Evolutionary conservation across 2,797 vertebrate genomes (phyloP).

Genomic region (Rousettus madagascariensis): DNA sequence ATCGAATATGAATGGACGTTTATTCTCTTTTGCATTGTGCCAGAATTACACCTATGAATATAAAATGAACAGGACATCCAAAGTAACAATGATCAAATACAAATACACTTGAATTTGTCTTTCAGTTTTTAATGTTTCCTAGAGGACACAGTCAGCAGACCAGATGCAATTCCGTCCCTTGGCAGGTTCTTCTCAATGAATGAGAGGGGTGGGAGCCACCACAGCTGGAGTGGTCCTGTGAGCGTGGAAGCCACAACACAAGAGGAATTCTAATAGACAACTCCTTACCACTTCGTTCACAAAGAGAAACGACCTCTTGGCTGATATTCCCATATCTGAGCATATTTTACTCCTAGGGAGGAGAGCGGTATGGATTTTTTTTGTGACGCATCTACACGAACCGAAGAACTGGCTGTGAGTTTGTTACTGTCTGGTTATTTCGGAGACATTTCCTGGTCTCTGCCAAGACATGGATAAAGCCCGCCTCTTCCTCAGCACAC

Average conservation of each 20-base stretch:
- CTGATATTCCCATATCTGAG: neutral
- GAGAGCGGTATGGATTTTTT: neutral
- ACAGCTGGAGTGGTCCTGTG: neutral
- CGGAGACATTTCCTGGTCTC: neutral
- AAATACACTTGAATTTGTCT: neutral
- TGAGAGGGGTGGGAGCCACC: too few species aligned
- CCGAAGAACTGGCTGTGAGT: neutral
- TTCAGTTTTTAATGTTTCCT: neutral
- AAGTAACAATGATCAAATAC: neutral
- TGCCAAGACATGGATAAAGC: neutral
- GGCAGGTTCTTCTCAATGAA: neutral
- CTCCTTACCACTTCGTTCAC: neutral
- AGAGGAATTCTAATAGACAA: neutral
- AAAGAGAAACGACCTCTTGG: neutral
- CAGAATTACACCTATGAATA: neutral
- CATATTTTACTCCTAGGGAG: neutral
- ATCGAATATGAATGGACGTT: neutral
- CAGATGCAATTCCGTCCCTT: neutral
- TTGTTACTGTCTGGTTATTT: neutral
- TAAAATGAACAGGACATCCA: neutral
- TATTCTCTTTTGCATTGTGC: neutral
- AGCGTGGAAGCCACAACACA: neutral
- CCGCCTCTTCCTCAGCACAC: neutral
- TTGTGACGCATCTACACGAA: neutral
- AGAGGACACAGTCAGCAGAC: neutral